phyloP scores from a whole-genome alignment of 2,113 vertebrate species.

The Brachirus orientalis region DNA sequence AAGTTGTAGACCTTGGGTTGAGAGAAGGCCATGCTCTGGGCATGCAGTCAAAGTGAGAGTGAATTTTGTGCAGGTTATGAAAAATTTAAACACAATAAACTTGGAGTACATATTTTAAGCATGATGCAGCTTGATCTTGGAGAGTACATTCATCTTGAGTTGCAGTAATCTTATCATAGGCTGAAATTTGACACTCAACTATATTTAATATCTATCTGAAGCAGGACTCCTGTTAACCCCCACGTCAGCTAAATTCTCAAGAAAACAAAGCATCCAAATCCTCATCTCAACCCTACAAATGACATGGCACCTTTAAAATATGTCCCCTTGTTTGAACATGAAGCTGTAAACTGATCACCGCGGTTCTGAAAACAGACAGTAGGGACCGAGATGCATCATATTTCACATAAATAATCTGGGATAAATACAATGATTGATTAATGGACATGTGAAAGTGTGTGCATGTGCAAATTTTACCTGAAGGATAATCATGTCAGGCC shows the following conservation, averaged over 20 bases:
- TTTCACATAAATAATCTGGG: neutral
- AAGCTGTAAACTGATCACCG: neutral
- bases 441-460: neutral
- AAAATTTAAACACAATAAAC: neutral
- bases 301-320: neutral
- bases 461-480: slow-evolving; percentile 59
- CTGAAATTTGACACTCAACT: neutral
- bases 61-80: too few species aligned
- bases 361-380: neutral
- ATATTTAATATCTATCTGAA: neutral
- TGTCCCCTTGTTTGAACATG: neutral
- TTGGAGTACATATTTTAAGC: neutral
- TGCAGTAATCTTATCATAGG: neutral
- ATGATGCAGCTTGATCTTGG: neutral
- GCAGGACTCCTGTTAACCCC: neutral
- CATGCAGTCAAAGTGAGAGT: too few species aligned
- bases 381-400: neutral
- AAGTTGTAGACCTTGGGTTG: too few species aligned
- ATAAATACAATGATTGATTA: neutral
- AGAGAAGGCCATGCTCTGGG: too few species aligned
- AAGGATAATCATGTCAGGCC: slow-evolving; percentile 92
- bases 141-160: neutral
- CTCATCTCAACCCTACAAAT: neutral
- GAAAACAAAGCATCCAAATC: neutral
- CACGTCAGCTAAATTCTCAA: neutral